Evolutionary conservation across 2,888 invertebrate species (phyloP), one percentile per base, ranked within the genome.

Genomic region (Bembecia ichneumoniformis): DNA sequence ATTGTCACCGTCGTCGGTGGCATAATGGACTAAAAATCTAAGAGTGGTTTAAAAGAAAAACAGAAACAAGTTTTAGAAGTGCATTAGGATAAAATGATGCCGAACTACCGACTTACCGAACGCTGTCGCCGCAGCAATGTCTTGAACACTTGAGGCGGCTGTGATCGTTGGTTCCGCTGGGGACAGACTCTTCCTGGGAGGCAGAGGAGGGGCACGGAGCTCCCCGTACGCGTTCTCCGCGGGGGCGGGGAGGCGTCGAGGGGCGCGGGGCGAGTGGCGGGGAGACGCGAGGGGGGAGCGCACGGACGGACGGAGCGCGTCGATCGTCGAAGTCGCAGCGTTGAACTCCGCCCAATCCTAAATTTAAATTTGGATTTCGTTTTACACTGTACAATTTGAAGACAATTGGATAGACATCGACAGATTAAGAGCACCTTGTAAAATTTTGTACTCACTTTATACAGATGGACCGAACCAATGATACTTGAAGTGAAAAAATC

Each of bases 321-420:
- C 90, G 52, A 91, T 87, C 1, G 89, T 89, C 2, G 90, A 90
- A 2, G 90, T 90, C 0, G 90, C 90, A 11, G 91, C 90, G 74
- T 91, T 91, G 78, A 91, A 91, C 53, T 89, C 91, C 11, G 82
- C 82, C 78, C 90, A 90, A 55, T 91, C 91, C 91, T 91, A 66
- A 3, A 63, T 15, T 28, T 34, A 28, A 28, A 28, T 28, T 28
- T 28, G 28, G 28, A 28, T 7, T 9, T 28, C 9, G 5, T n/a
- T n/a, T n/a, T n/a, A n/a, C n/a, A n/a, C n/a, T n/a, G n/a, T n/a
- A 43, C 28, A 15, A 13, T 46, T 20, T 15, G 9, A 17, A 3
- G n/a, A 46, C n/a, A 10, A 46, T 7, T 20, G n/a, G 3, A 13
- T 46, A 3, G 46, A 28, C 1, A 17, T 17, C n/a, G n/a, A n/a